These are phyloP conservation scores for Aricia artaxerxes DNA, from an alignment of 2,888 invertebrate genomes.

Conservation along the genomic window DNA sequence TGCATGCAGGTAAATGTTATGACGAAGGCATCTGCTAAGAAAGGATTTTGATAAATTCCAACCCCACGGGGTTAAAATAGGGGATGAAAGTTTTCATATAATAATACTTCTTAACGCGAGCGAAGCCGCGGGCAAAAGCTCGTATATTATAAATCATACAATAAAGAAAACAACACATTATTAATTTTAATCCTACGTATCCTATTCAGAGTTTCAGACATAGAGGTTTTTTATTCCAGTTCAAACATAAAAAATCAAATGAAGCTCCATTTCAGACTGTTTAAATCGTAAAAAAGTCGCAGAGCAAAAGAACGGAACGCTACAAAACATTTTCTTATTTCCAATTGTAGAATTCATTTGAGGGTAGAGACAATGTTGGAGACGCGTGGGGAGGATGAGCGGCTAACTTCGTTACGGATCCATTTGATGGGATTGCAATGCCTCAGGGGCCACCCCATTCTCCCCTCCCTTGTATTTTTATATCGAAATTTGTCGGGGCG, in stretches of 20 bases:
- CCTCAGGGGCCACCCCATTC: conserved; percentile 73
- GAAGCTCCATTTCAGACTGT: conserved; percentile 12
- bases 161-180: no score
- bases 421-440: conserved; percentile 88
- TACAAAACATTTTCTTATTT: conserved; percentile 81
- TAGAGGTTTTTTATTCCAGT: neutral
- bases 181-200: no score
- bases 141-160: no score
- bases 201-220: neutral
- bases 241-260: conserved; percentile 1
- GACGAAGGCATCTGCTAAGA: no score
- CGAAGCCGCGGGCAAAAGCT: no score
- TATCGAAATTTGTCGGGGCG: conserved; percentile 78
- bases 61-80: no score
- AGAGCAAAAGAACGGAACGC: conserved; percentile 76
- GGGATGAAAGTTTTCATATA: no score
- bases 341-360: conserved; percentile 82
- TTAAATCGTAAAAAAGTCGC: conserved; percentile 43
- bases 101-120: no score
- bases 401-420: conserved; percentile 89
- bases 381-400: conserved; percentile 80
- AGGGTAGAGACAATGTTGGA: conserved; percentile 80
- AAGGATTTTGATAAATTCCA: no score
- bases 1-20: no score
- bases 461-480: conserved; percentile 73